Conservation (phyloP, 2,797 vertebrate species). For the Antrozous pallidus region DNA sequence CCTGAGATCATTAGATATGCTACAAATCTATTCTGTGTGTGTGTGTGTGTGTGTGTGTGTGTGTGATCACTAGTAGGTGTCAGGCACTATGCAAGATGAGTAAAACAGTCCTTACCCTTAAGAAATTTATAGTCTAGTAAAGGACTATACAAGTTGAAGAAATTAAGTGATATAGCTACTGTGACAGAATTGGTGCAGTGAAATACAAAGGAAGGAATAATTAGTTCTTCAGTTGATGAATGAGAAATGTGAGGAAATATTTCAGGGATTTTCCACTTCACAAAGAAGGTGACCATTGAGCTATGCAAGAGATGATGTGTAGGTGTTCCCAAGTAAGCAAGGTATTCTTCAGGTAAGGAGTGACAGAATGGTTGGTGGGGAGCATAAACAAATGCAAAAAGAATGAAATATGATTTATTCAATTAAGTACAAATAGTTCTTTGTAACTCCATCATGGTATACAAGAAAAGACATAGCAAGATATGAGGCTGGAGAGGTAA, state of each 20-base stretch:
- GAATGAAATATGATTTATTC: neutral
- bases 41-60: no score
- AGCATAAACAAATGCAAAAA: neutral
- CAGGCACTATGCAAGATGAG: neutral
- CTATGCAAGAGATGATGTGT: neutral
- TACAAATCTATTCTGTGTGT: neutral
- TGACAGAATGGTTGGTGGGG: neutral
- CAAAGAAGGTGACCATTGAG: neutral
- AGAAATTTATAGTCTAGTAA: neutral
- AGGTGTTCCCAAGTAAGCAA: neutral
- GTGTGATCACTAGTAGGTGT: neutral
- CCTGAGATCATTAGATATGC: neutral
- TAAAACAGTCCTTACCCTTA: neutral
- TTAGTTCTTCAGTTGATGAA: neutral
- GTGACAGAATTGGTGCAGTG: neutral
- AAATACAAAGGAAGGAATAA: neutral
- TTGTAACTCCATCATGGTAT: neutral
- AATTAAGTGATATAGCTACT: neutral
- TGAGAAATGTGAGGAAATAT: neutral
- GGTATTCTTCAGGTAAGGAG: neutral
- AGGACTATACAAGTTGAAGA: neutral
- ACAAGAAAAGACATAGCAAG: neutral
- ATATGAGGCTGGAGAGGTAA: neutral
- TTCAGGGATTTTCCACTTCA: neutral
- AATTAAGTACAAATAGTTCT: neutral